Evolutionary conservation across 2,888 invertebrate species (phyloP).

Genomic region (Drosophila falleni): DNA sequence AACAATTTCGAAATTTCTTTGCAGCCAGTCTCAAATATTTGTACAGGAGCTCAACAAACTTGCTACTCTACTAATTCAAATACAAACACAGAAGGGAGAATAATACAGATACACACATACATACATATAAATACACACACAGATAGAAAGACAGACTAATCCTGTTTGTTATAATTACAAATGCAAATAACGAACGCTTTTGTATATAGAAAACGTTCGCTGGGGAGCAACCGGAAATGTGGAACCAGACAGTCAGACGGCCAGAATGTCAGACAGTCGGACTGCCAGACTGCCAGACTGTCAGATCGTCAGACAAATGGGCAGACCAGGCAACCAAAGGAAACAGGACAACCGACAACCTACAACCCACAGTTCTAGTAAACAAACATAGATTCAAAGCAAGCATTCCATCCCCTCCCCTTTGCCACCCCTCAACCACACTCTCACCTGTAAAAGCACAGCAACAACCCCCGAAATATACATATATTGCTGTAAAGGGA

Average conservation of each 20-base stretch:
- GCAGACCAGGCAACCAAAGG: constrained; percentile 17
- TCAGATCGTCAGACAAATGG: constrained; percentile 32
- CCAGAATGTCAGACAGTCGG: constrained; percentile 25
- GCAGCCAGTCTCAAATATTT: constrained; percentile 63
- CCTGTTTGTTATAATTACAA: constrained; percentile 84
- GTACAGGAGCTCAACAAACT: constrained; percentile 49
- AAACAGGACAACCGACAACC: constrained; percentile 1
- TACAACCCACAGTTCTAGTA: constrained; percentile 36
- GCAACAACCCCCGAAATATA: constrained; percentile 57
- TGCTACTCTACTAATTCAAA: constrained; percentile 75
- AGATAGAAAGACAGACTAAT: constrained; percentile 71
- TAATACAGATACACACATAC: constrained; percentile 25
- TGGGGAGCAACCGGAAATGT: constrained; percentile 51
- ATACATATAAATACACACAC: constrained; percentile 23
- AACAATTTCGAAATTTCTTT: constrained; percentile 59
- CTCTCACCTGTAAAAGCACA: constrained; percentile 69
- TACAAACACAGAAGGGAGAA: constrained; percentile 46
- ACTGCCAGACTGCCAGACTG: not conserved
- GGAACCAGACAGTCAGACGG: constrained; percentile 33
- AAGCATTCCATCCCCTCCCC: constrained; percentile 2
- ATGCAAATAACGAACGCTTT: constrained; percentile 83
- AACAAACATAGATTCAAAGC: constrained; percentile 54
- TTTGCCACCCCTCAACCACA: not conserved
- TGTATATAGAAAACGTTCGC: constrained; percentile 63
- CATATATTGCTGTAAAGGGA: constrained; percentile 15